Percentiles rank a stretch among this genome's conserved stretches.
Evolutionary conservation across 2,113 vertebrate genomes (phyloP).

Genomic region (Urocitellus parryii): DNA sequence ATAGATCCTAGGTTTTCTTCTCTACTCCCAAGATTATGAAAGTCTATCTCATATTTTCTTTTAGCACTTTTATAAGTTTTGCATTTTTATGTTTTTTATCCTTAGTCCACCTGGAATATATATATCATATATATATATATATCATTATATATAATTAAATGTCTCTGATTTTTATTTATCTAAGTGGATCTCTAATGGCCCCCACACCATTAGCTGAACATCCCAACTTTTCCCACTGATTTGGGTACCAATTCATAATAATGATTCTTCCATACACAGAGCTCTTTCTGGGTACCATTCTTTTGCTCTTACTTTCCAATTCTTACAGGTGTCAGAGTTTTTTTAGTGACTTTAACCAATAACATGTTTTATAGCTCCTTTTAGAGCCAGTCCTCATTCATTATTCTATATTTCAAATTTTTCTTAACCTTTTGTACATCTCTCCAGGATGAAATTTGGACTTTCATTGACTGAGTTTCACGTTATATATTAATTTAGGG

Average conservation of each 20-base stretch:
- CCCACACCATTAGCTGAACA: neutral
- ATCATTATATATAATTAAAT: neutral
- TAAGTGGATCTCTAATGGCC: neutral
- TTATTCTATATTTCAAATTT: neutral
- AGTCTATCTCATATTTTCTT: constrained; percentile 18
- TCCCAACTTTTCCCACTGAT: neutral
- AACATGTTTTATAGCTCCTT: neutral
- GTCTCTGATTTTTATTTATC: neutral
- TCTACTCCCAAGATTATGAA: neutral
- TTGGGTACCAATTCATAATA: neutral
- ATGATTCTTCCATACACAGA: too few species aligned
- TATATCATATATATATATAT: neutral
- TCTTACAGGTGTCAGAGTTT: neutral
- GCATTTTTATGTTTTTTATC: constrained; percentile 39
- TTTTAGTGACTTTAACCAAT: neutral
- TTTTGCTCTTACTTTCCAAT: neutral
- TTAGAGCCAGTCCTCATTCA: neutral
- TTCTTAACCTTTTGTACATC: neutral
- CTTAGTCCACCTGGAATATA: neutral
- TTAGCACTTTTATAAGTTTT: constrained; percentile 37
- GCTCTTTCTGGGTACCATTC: neutral
- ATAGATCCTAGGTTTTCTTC: constrained; percentile 25
- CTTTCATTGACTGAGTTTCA: neutral
- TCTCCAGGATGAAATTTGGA: constrained; percentile 30
- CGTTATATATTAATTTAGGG: neutral